Conservation (phyloP, 2,888 invertebrate species). For the Penaeus monodon region DNA sequence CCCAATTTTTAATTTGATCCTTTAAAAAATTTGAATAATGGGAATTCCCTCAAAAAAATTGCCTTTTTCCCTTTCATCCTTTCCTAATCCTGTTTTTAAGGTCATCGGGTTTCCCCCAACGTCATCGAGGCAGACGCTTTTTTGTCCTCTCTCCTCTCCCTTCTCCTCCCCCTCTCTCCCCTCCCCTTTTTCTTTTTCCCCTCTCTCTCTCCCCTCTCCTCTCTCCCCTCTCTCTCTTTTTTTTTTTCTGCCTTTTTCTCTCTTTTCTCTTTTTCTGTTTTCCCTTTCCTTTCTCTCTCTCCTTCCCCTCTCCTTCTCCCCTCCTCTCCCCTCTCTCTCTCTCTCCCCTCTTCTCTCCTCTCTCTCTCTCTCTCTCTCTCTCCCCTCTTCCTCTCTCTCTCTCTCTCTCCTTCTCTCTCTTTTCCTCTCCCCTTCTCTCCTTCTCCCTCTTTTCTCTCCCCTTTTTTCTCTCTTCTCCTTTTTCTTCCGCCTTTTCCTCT, state of each 20-base stretch:
- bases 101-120: neutral
- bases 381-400: no score
- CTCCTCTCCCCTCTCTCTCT: no score
- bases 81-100: neutral
- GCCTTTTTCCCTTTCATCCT: neutral
- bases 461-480: neutral
- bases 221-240: neutral
- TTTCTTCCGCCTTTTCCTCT: neutral
- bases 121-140: no score
- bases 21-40: no score
- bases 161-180: neutral
- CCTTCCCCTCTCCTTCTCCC: no score
- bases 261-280: neutral
- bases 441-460: neutral
- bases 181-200: neutral
- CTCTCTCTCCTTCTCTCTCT: constrained; percentile 3
- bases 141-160: neutral
- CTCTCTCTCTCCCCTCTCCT: neutral
- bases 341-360: no score
- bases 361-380: constrained; percentile 15
- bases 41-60: no score
- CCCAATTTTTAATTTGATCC: neutral
- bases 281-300: no score
- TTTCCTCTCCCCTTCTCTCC: neutral
- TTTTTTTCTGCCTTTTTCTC: neutral